Percentiles rank a stretch among this genome's conserved stretches.
These are phyloP conservation scores for Grus americana DNA, from an alignment of 2,113 vertebrate species.

Conservation along the genomic window DNA sequence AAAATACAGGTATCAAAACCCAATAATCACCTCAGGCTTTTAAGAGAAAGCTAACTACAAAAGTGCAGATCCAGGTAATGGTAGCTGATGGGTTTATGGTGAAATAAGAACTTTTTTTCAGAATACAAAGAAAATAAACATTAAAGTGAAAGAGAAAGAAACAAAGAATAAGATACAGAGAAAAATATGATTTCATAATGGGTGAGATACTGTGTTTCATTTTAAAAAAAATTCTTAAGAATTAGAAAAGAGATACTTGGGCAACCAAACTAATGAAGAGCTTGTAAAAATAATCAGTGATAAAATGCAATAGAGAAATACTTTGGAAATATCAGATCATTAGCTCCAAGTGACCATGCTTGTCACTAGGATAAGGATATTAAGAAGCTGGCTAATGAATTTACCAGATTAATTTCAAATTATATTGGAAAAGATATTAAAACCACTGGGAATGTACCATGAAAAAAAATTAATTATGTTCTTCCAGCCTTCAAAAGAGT, in stretches of 20 bases:
- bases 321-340: neutral
- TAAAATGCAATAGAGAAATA: neutral
- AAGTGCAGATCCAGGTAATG: neutral
- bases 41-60: neutral
- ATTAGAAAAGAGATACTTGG: neutral
- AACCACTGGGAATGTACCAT: neutral
- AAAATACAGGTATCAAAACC: neutral
- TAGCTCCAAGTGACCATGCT: neutral
- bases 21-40: neutral
- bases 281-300: neutral
- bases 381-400: neutral
- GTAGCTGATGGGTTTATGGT: neutral
- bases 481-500: conserved; percentile 13
- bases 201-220: neutral
- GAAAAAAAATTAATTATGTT: neutral
- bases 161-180: neutral
- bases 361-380: neutral
- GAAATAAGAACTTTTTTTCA: neutral
- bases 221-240: neutral
- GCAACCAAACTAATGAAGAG: neutral
- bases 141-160: neutral
- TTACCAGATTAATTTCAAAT: neutral
- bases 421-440: neutral
- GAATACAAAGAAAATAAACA: neutral
- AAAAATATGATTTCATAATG: neutral